Conservation (phyloP, 2,888 invertebrate species). For the Digitonthophagus gazella region DNA sequence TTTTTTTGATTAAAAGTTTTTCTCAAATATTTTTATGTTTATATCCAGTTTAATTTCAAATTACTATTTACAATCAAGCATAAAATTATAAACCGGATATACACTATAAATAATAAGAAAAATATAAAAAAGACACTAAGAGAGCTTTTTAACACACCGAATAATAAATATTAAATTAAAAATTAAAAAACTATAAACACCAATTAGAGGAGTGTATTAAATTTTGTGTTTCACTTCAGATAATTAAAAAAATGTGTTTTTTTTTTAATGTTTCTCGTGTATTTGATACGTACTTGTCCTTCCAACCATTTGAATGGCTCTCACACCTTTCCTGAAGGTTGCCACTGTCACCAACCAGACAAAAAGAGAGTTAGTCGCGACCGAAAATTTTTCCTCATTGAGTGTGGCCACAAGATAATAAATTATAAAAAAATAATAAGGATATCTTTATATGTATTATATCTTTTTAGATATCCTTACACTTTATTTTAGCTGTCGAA, state of each 20-base stretch:
- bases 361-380: constrained; percentile 53
- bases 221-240: not conserved
- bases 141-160: too few species aligned
- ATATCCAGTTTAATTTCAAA: too few species aligned
- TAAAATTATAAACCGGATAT: not conserved
- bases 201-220: not conserved
- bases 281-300: constrained; percentile 90
- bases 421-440: too few species aligned
- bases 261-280: not conserved
- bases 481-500: too few species aligned
- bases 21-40: too few species aligned
- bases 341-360: constrained; percentile 75
- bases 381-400: not conserved
- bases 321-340: constrained; percentile 99
- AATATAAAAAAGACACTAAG: too few species aligned
- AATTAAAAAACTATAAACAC: not conserved
- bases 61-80: not conserved
- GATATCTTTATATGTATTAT: too few species aligned
- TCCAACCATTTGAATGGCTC: constrained; percentile 98
- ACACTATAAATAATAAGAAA: not conserved
- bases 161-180: not conserved
- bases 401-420: not conserved
- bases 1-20: too few species aligned
- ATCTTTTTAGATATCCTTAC: too few species aligned
- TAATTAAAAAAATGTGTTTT: not conserved